phyloP scores from a whole-genome alignment of 1,140 invertebrate genomes.

The Drosophila paulistorum region DNA sequence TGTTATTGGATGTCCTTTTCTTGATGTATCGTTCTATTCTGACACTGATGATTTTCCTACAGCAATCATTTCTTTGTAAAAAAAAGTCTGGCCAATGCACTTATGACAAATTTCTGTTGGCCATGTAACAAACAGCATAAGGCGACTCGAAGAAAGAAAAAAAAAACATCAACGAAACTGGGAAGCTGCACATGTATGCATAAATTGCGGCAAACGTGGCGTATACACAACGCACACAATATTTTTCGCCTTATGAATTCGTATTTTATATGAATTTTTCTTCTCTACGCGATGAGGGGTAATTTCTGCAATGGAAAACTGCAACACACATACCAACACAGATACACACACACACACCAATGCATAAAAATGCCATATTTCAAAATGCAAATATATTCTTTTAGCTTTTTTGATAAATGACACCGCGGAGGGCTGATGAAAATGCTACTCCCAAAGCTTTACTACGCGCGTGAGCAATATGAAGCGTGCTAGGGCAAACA shows the following conservation, averaged over 20 bases:
- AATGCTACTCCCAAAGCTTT: slow-evolving; percentile 50
- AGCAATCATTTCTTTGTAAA: slow-evolving; percentile 17
- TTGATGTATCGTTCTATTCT: neutral
- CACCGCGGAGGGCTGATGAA: slow-evolving; percentile 79
- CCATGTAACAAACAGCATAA: slow-evolving; percentile 40
- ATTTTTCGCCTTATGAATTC: slow-evolving; percentile 80
- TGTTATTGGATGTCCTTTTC: neutral
- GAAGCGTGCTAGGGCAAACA: slow-evolving; percentile 60
- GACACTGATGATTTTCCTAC: slow-evolving; percentile 7
- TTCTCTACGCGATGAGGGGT: slow-evolving; percentile 32
- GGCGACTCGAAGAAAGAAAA: neutral
- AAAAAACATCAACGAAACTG: slow-evolving; percentile 5
- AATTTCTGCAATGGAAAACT: slow-evolving; percentile 70
- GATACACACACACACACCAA: slow-evolving; percentile 57
- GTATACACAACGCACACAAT: slow-evolving; percentile 71
- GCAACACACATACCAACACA: slow-evolving; percentile 50
- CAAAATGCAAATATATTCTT: slow-evolving; percentile 81
- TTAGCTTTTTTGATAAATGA: slow-evolving; percentile 81
- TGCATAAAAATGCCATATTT: slow-evolving; percentile 81
- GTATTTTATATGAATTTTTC: slow-evolving; percentile 77
- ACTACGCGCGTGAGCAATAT: slow-evolving; percentile 69
- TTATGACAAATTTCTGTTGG: slow-evolving; percentile 38
- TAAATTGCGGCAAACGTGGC: slow-evolving; percentile 76
- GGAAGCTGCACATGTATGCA: slow-evolving; percentile 56
- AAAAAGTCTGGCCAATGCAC: slow-evolving; percentile 47